These are phyloP conservation scores for Mus musculus DNA, from an alignment of 2,113 vertebrate species.

Conservation along the genomic window DNA sequence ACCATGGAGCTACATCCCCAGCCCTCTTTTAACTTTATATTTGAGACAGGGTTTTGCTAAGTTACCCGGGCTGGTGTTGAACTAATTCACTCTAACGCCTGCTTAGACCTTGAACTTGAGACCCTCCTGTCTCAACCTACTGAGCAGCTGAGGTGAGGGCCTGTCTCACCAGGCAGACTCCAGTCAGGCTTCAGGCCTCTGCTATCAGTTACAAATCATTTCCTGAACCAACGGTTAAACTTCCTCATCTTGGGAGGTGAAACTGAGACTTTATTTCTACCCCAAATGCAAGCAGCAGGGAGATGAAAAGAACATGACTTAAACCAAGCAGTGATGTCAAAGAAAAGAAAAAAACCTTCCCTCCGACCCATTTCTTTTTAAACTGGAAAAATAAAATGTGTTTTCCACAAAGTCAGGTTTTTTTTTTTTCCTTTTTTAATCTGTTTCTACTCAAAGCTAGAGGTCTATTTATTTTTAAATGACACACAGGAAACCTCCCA, in stretches of 20 bases:
- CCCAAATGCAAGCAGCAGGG: constrained; percentile 56
- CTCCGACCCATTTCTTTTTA: constrained; percentile 58
- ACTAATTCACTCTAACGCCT: neutral
- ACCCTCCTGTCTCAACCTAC: neutral
- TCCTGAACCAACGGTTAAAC: constrained; percentile 56
- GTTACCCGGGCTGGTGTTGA: neutral
- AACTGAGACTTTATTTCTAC: constrained; percentile 65
- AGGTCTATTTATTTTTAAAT: constrained; percentile 78
- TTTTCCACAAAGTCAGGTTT: constrained; percentile 62
- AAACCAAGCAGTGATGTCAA: constrained; percentile 32
- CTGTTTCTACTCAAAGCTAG: constrained; percentile 60
- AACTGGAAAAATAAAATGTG: constrained; percentile 77
- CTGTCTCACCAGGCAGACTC: neutral
- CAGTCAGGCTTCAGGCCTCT: constrained; percentile 43
- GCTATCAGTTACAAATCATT: constrained; percentile 58
- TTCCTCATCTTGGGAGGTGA: constrained; percentile 60
- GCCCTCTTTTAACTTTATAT: neutral
- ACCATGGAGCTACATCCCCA: neutral
- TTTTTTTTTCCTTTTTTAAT: constrained; percentile 14
- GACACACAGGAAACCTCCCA: constrained; percentile 71
- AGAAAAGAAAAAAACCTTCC: neutral
- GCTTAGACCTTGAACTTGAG: neutral
- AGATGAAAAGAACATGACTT: neutral
- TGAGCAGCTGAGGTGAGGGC: neutral
- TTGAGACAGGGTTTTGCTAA: neutral